Evolutionary conservation across 2,113 vertebrate species (phyloP).

Genomic region (Mobula birostris): DNA sequence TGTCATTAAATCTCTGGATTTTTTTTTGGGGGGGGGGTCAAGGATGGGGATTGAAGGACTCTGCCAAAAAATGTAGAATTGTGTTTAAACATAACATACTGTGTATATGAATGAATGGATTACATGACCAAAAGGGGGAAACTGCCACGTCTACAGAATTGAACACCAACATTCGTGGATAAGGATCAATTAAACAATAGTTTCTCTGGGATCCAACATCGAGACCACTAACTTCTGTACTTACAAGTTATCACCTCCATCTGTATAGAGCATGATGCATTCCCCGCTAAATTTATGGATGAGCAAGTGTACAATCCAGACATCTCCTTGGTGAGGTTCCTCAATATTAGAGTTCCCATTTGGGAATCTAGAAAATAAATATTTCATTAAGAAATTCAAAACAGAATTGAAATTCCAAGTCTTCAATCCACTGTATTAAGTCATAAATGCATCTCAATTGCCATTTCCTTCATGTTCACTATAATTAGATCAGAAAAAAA

Average conservation of each 20-base stretch:
- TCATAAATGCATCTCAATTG: not conserved
- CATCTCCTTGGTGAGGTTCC: constrained; percentile 68
- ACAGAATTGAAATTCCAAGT: not conserved
- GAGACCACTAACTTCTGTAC: constrained; percentile 42
- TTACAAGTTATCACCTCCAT: constrained; percentile 68
- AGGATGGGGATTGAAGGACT: too few relatives aligned
- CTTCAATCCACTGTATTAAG: not conserved
- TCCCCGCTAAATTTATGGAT: constrained; percentile 62
- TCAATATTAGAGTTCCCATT: constrained; percentile 64
- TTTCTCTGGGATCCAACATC: not conserved
- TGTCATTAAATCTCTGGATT: not conserved
- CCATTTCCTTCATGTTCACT: not conserved
- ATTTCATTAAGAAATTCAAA: not conserved
- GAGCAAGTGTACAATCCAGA: constrained; percentile 73
- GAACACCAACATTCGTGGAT: not conserved
- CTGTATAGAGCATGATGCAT: constrained; percentile 62
- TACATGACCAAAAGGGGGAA: too few relatives aligned
- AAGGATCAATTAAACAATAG: not conserved
- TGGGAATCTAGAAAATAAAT: constrained; percentile 54
- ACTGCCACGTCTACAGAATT: too few relatives aligned
- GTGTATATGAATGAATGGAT: too few relatives aligned
- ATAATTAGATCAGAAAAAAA: not conserved
- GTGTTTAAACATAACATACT: not conserved
- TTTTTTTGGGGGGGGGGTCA: not conserved
- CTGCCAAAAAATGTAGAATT: not conserved